These are phyloP conservation scores for Mormyrus hasselquistii DNA, from an alignment of 2,797 vertebrate genomes.

Conservation along the genomic window DNA sequence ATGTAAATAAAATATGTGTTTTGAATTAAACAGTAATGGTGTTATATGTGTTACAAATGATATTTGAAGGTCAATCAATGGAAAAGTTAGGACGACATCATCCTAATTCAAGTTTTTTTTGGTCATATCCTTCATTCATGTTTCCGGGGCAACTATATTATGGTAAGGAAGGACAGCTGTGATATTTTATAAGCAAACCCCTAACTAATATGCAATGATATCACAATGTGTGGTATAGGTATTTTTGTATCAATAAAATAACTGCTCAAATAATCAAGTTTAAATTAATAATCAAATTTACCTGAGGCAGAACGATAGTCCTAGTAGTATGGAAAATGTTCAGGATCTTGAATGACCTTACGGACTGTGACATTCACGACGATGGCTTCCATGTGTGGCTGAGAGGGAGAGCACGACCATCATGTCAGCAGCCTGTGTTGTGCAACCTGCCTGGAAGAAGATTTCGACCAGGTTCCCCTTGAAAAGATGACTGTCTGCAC, in stretches of 20 bases:
- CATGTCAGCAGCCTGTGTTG: background rate
- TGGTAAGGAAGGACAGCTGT: background rate
- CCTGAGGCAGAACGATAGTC: background rate
- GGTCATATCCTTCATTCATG: background rate
- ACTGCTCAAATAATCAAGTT: background rate
- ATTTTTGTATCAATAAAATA: background rate
- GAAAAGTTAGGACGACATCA: background rate
- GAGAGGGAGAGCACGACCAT: background rate
- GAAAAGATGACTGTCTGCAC: background rate
- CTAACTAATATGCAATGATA: background rate
- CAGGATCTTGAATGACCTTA: background rate
- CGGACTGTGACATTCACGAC: background rate
- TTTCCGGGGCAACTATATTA: conserved; percentile 11
- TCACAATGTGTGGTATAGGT: background rate
- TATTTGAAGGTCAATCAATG: background rate
- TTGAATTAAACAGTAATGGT: background rate
- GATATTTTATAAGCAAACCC: background rate
- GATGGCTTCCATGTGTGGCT: background rate
- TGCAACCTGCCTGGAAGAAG: background rate
- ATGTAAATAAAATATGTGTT: background rate
- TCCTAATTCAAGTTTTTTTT: background rate
- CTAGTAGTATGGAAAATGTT: background rate
- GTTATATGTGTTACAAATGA: background rate
- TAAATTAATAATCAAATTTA: background rate
- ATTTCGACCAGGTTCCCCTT: background rate